Percentiles rank a stretch among this genome's conserved stretches.
These are phyloP conservation scores for Euzophera pinguis DNA, from an alignment of 2,888 invertebrate species.

Conservation along the genomic window DNA sequence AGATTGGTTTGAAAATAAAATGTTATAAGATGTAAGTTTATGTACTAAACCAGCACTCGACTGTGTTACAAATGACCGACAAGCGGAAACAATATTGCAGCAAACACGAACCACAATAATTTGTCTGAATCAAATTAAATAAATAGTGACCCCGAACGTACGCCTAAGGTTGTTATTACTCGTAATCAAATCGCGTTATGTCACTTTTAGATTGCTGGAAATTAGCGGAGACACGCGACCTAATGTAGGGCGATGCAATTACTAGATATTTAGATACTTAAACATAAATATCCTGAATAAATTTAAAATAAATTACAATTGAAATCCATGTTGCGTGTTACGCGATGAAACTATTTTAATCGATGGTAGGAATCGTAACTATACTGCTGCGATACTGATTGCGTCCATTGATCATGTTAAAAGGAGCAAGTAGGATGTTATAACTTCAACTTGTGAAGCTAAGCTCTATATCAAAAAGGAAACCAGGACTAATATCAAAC, in stretches of 20 bases:
- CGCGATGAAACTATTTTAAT: not conserved
- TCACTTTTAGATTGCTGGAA: slow-evolving; percentile 11
- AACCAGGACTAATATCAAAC: no score
- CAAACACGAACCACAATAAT: slow-evolving; percentile 6
- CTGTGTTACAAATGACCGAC: not conserved
- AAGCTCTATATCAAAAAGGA: not conserved
- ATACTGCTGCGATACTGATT: not conserved
- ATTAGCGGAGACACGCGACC: slow-evolving; percentile 12
- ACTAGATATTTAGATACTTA: not conserved
- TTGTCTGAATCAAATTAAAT: slow-evolving; percentile 8
- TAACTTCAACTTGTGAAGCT: not conserved
- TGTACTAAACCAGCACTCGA: not conserved
- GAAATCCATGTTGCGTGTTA: not conserved
- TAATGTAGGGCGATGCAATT: slow-evolving; percentile 6
- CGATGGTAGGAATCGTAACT: not conserved
- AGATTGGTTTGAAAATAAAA: no score
- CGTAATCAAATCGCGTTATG: slow-evolving; percentile 12
- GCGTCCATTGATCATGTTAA: not conserved
- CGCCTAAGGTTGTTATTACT: slow-evolving; percentile 12
- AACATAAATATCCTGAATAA: not conserved
- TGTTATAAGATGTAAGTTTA: no score
- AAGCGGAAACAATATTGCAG: not conserved
- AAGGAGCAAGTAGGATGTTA: not conserved
- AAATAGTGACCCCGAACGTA: slow-evolving; percentile 12
- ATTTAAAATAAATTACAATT: not conserved